phyloP scores from a whole-genome alignment of 2,888 invertebrate genomes.

The Drosophila demipolita region DNA sequence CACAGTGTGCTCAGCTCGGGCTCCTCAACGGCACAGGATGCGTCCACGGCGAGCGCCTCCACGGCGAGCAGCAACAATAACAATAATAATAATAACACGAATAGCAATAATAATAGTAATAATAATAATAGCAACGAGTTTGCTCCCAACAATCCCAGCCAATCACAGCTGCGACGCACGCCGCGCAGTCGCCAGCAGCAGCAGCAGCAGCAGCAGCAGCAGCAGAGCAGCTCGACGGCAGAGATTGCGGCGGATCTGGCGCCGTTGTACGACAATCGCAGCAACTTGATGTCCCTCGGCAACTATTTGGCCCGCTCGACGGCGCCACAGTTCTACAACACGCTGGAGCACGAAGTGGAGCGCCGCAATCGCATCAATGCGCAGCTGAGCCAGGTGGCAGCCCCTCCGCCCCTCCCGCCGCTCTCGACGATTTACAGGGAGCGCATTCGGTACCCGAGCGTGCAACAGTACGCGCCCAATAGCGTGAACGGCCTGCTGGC shows the following conservation, averaged over 20 bases:
- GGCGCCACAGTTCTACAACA: constrained; percentile 81
- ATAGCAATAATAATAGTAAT: constrained; percentile 12
- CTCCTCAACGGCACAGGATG: constrained; percentile 82
- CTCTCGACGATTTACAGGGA: constrained; percentile 84
- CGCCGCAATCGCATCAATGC: constrained; percentile 84
- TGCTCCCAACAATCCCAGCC: not conserved
- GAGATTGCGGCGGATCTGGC: constrained; percentile 76
- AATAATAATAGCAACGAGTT: constrained; percentile 22
- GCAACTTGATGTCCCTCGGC: constrained; percentile 83
- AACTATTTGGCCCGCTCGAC: constrained; percentile 68
- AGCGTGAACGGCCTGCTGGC: constrained; percentile 69
- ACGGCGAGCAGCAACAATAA: constrained; percentile 56
- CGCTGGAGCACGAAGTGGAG: constrained; percentile 84
- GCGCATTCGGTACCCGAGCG: constrained; percentile 79
- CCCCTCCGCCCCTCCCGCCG: constrained; percentile 48
- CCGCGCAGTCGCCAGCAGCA: constrained; percentile 50
- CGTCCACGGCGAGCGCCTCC: constrained; percentile 79
- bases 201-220: constrained; percentile 59
- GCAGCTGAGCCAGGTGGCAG: constrained; percentile 75
- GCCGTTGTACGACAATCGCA: constrained; percentile 82
- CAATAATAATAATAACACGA: constrained; percentile 17
- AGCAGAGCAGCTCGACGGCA: constrained; percentile 57
- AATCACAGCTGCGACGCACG: constrained; percentile 41
- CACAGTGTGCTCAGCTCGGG: constrained; percentile 84
- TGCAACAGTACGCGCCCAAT: constrained; percentile 78